These are phyloP conservation scores for Tenrec ecaudatus DNA, from an alignment of 2,113 vertebrate species.

Conservation along the genomic window DNA sequence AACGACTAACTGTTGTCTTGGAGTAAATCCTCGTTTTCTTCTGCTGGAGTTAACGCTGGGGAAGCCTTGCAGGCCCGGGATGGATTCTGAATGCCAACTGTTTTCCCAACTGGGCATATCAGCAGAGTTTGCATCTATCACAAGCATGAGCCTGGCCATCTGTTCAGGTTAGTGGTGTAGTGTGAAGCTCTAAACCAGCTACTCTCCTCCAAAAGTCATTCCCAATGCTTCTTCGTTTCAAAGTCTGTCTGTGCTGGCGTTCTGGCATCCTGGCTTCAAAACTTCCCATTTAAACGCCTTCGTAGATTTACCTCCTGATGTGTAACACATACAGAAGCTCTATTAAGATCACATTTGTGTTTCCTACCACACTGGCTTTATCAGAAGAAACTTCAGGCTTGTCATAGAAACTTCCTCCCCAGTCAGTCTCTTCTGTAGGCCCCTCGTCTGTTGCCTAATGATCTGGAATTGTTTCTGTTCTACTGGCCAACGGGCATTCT, in stretches of 20 bases:
- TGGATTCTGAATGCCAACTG: background rate
- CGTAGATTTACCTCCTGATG: background rate
- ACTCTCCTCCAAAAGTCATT: background rate
- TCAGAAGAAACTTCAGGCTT: background rate
- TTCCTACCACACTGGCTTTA: background rate
- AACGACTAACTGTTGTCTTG: background rate
- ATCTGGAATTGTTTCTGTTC: background rate
- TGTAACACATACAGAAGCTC: background rate
- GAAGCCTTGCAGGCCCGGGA: background rate
- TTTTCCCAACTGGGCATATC: background rate
- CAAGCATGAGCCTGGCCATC: background rate
- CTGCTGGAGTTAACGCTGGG: background rate
- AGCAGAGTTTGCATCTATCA: background rate
- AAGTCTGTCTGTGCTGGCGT: background rate
- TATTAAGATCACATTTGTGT: background rate
- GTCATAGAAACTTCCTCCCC: background rate
- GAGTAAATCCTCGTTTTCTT: constrained; percentile 16
- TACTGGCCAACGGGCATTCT: background rate
- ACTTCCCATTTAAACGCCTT: background rate
- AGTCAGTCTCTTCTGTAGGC: background rate
- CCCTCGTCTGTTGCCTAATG: background rate
- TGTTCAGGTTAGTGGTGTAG: background rate
- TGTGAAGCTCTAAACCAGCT: background rate
- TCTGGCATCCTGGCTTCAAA: background rate
- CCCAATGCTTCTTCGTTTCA: background rate